Percentiles rank a stretch among this genome's conserved stretches.
phyloP scores from a whole-genome alignment of 2,113 vertebrate genomes.

The Electrona antarctica region DNA sequence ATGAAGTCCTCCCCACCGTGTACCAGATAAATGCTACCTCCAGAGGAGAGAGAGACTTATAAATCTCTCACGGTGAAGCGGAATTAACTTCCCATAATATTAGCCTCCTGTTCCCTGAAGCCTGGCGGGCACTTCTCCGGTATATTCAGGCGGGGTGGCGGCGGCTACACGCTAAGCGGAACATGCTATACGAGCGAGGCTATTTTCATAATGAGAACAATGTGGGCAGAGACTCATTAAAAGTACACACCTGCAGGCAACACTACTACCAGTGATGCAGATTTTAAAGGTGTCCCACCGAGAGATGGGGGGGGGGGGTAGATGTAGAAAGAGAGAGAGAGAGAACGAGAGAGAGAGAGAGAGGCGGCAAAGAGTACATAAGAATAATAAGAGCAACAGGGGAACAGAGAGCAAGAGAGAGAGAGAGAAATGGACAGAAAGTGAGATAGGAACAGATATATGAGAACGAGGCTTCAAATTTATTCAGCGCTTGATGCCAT shows the following conservation, averaged over 20 bases:
- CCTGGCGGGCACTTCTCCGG: slow-evolving; percentile 6
- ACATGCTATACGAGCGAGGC: background rate
- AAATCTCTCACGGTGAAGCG: background rate
- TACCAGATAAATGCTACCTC: background rate
- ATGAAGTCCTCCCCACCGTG: slow-evolving; percentile 7
- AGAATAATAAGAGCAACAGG: background rate
- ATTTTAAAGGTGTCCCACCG: slow-evolving; percentile 11
- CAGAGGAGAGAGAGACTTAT: background rate
- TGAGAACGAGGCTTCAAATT: background rate
- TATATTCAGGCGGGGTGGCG: background rate
- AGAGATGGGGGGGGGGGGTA: background rate
- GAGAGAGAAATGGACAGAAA: background rate
- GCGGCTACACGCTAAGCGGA: slow-evolving; percentile 13
- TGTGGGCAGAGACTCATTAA: slow-evolving; percentile 42
- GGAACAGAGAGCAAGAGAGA: background rate
- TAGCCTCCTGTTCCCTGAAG: background rate
- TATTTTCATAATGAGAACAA: slow-evolving; percentile 43
- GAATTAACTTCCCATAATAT: background rate
- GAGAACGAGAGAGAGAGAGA: background rate
- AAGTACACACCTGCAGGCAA: slow-evolving; percentile 47
- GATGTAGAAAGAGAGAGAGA: background rate
- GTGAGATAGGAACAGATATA: background rate
- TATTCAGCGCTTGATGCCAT: too few relatives aligned
- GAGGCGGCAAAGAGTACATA: background rate
- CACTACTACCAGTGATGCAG: slow-evolving; percentile 31